These are phyloP conservation scores for Trogon surrucura DNA, from an alignment of 2,113 vertebrate species.

Conservation along the genomic window DNA sequence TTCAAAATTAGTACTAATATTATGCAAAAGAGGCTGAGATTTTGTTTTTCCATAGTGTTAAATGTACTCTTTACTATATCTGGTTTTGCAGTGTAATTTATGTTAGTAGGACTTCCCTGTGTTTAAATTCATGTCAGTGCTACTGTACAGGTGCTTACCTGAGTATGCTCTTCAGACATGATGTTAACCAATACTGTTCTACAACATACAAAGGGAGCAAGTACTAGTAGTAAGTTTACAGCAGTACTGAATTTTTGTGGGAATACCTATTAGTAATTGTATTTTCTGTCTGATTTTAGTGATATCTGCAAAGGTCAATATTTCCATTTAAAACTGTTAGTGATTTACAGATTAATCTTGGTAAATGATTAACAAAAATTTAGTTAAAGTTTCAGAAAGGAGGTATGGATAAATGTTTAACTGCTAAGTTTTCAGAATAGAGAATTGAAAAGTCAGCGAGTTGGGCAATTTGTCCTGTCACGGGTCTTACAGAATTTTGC, in stretches of 20 bases:
- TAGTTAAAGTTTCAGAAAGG: conserved; percentile 15
- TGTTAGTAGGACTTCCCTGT: not conserved
- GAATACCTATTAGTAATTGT: not conserved
- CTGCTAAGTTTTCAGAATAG: not conserved
- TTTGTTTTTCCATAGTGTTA: not conserved
- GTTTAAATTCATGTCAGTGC: not conserved
- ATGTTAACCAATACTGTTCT: not conserved
- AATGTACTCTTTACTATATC: not conserved
- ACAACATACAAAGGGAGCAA: not conserved
- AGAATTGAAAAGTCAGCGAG: not conserved
- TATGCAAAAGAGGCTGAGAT: not conserved
- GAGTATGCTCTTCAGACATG: not conserved
- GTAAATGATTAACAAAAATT: conserved; percentile 56
- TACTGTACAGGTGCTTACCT: not conserved
- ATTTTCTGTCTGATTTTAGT: not conserved
- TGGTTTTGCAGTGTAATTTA: not conserved
- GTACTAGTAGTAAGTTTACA: not conserved
- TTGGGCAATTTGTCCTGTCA: not conserved
- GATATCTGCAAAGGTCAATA: not conserved
- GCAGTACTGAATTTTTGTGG: not conserved
- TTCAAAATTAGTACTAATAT: not conserved
- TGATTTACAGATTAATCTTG: not conserved
- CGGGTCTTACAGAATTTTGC: not conserved
- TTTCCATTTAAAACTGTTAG: not conserved
- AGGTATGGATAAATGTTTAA: conserved; percentile 29